Evolutionary conservation across 2,888 invertebrate genomes (phyloP).

Genomic region (Drosophila emarginata): DNA sequence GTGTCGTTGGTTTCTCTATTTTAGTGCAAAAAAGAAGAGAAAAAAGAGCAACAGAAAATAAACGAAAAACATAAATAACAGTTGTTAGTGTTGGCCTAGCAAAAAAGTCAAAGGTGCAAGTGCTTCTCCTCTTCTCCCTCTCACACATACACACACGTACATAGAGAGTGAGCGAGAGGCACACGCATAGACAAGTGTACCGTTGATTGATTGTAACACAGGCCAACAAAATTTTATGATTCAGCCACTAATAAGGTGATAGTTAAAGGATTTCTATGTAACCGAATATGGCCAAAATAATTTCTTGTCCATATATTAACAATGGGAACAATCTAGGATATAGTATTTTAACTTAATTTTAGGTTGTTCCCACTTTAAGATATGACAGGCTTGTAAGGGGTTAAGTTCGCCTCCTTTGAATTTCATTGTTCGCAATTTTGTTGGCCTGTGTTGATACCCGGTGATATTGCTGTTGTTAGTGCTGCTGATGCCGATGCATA

Average conservation of each 20-base stretch:
- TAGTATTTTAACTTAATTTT: too few relatives aligned
- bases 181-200: slow-evolving; percentile 2
- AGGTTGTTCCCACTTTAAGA: too few relatives aligned
- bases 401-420: neutral
- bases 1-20: slow-evolving; percentile 13
- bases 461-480: slow-evolving; percentile 14
- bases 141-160: slow-evolving; percentile 7
- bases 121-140: slow-evolving; percentile 19
- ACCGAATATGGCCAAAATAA: too few relatives aligned
- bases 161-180: neutral
- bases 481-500: slow-evolving; percentile 11
- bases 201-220: slow-evolving; percentile 8
- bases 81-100: slow-evolving; percentile 23
- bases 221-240: neutral
- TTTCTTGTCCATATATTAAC: too few relatives aligned
- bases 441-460: slow-evolving; percentile 3
- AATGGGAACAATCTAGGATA: too few relatives aligned
- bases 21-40: slow-evolving; percentile 1
- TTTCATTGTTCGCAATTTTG: neutral
- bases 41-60: neutral
- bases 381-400: neutral
- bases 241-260: neutral
- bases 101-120: slow-evolving; percentile 38
- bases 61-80: slow-evolving; percentile 10
- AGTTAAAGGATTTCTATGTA: too few relatives aligned